A percentile compares a stretch with the other conserved stretches of the same genome.
These are phyloP conservation scores for Fistularia commersonii DNA, from an alignment of 2,797 vertebrate species.

Conservation along the genomic window DNA sequence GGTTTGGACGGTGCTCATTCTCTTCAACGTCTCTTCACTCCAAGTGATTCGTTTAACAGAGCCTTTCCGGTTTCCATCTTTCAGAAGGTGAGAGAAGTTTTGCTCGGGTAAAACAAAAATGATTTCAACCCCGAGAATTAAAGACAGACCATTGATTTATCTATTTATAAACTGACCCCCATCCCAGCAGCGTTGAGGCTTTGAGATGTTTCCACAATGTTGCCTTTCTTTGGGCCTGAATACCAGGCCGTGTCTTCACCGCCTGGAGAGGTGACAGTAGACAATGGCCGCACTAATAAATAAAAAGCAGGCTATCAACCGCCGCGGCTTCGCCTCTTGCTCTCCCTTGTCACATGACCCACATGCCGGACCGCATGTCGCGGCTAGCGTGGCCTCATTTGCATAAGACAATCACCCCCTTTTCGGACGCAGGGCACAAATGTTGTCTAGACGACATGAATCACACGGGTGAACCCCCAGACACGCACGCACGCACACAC, in stretches of 20 bases:
- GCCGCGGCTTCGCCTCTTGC: constrained; percentile 38
- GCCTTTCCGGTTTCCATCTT: too few species aligned
- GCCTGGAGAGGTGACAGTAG: constrained; percentile 51
- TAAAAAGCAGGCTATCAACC: constrained; percentile 62
- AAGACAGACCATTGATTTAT: too few species aligned
- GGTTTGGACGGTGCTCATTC: too few species aligned
- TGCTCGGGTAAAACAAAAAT: too few species aligned
- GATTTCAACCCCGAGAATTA: too few species aligned
- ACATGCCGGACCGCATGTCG: constrained; percentile 72
- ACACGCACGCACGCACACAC: constrained; percentile 20
- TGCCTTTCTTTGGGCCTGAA: constrained; percentile 36
- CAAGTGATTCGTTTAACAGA: too few species aligned
- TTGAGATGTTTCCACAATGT: too few species aligned
- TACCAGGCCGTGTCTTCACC: constrained; percentile 39
- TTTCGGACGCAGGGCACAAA: constrained; percentile 77
- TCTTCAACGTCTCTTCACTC: too few species aligned
- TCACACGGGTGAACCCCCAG: constrained; percentile 76
- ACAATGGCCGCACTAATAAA: constrained; percentile 65
- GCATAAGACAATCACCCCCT: constrained; percentile 88
- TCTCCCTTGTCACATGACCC: constrained; percentile 60
- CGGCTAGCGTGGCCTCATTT: constrained; percentile 78
- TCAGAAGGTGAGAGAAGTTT: too few species aligned
- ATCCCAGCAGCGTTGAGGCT: too few species aligned
- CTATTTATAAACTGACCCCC: too few species aligned
- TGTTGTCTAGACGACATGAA: constrained; percentile 92